A percentile compares a stretch with the other conserved stretches of the same genome.
Conservation (phyloP, 2,888 invertebrate genomes). For the Chouioia cunea region DNA sequence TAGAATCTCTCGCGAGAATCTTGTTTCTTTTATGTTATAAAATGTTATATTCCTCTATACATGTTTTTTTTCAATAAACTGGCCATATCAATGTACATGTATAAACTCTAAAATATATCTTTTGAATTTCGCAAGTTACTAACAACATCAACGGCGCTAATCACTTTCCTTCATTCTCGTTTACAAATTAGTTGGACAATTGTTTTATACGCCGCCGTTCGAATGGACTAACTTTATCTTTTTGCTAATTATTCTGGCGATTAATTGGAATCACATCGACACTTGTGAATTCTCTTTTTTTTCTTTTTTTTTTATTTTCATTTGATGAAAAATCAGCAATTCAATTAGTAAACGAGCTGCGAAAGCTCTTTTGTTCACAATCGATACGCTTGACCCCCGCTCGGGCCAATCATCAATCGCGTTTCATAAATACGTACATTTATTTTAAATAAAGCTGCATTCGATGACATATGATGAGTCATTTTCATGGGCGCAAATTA, state of each 20-base stretch:
- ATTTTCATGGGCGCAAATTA: constrained; percentile 13
- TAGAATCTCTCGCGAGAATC: constrained; percentile 11
- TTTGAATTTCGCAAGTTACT: constrained; percentile 24
- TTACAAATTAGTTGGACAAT: constrained; percentile 13
- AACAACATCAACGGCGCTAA: constrained; percentile 33
- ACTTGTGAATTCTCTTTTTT: constrained; percentile 1
- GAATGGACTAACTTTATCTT: constrained; percentile 25
- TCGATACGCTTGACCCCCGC: constrained; percentile 4
- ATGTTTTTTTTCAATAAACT: constrained; percentile 9
- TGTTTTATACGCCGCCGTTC: constrained; percentile 2
- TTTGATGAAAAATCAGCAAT: constrained; percentile 35
- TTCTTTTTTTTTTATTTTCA: background rate
- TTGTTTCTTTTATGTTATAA: constrained; percentile 30
- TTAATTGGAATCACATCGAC: constrained; percentile 19
- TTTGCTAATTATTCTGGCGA: constrained; percentile 9
- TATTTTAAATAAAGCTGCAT: constrained; percentile 20
- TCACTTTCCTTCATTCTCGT: constrained; percentile 33
- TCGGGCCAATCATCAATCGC: constrained; percentile 27
- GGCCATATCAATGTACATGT: constrained; percentile 23
- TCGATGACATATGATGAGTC: constrained; percentile 13
- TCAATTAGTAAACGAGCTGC: constrained; percentile 44
- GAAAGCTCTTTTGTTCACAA: background rate
- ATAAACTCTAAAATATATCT: constrained; percentile 43
- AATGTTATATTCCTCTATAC: constrained; percentile 14
- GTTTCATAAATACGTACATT: constrained; percentile 34